Base-by-base conservation (phyloP, 2,113 vertebrate species). In the Macquaria ambigua region DNA sequence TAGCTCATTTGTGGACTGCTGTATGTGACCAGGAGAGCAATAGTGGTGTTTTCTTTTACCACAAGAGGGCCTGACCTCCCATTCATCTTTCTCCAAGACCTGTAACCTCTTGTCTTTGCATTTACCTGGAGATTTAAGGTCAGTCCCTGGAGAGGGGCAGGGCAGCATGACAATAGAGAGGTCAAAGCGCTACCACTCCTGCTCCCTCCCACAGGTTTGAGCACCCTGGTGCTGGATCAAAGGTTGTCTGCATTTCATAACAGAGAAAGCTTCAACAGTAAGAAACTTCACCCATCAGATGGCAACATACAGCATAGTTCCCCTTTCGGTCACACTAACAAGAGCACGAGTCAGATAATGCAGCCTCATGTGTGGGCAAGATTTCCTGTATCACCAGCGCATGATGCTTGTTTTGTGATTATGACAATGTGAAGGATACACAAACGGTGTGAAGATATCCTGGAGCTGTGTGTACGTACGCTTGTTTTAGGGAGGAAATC, bases 101-200 rank as follows among this genome's bases (percentile, higher is more conserved):
- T 64, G 59, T 55, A 89, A 77, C 74, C 75, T 82, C 62, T 82
- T 72, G 16, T 12, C 34, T 82, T 66, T 84, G 78, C 67, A 74
- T 87, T 79, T 79, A 92, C 88, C 90, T 92, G 82, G 74, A 75
- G 64, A 81, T 78, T 46, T 79, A 74, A 78, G 25, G 56, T 78
- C 28, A 53, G 23, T 67, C 63, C 28, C 1, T 12, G 53, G 61
- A 69, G 61, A 81, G 67, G 61, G 81, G 80, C 52, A 75, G 78
- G 63, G 79, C 76, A 74, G 74, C 69, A 82, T 83, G 56, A 92
- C 83, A 90, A 84, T 66, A 74, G 67, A 71, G 82, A 81, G 41
- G 18, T 81, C 68, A 68, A 83, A 88, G 76, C 10, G 0, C 56
- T 41, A 1, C 6, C 7, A 46, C 46, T 48, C 61, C 46, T 11